Percentiles rank a stretch among this genome's conserved stretches.
phyloP scores from a whole-genome alignment of 2,797 vertebrate species.

The Micropoecilia bifurca region DNA sequence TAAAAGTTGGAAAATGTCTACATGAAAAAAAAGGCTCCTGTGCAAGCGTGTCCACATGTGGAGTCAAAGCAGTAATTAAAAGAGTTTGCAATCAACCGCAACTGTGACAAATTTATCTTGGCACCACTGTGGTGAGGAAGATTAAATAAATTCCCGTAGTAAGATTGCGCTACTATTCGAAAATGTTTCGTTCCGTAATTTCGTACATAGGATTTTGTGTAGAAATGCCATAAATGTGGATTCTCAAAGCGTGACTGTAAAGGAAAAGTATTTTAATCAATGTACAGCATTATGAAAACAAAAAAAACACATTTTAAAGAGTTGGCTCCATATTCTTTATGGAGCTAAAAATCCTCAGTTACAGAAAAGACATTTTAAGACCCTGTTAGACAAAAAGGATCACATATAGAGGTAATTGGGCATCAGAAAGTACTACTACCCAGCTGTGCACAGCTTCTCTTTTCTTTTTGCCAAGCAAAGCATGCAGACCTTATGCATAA shows the following conservation, averaged over 20 bases:
- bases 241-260: neutral
- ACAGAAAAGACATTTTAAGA: neutral
- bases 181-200: neutral
- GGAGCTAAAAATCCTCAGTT: neutral
- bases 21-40: neutral
- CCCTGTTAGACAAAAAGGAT: neutral
- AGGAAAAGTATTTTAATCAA: neutral
- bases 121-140: neutral
- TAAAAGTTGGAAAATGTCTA: neutral
- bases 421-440: neutral
- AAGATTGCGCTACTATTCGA: neutral
- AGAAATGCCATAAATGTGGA: neutral
- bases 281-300: neutral
- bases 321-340: neutral
- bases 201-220: neutral
- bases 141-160: neutral
- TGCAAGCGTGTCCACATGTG: neutral
- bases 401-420: neutral
- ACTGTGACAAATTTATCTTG: neutral
- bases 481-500: neutral
- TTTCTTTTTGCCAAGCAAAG: neutral
- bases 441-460: conserved; percentile 1
- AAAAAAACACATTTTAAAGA: neutral
- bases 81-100: neutral
- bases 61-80: neutral